These are phyloP conservation scores for Siphamia tubifer DNA, from an alignment of 2,113 vertebrate species.

Conservation along the genomic window DNA sequence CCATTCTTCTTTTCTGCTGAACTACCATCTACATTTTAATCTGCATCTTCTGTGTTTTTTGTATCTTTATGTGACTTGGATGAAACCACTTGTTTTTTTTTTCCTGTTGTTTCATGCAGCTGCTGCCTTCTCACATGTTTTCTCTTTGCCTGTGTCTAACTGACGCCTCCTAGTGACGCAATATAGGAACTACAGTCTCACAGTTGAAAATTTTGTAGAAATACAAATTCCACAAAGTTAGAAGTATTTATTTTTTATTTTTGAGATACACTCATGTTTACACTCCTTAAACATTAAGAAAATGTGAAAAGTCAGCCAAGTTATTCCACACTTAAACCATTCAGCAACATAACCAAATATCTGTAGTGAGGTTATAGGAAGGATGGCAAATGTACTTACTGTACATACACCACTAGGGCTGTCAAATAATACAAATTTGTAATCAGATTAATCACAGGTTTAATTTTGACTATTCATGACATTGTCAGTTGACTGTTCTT, in stretches of 20 bases:
- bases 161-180: constrained; percentile 38
- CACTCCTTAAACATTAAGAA: constrained; percentile 1
- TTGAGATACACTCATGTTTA: not conserved
- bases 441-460: no score
- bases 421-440: no score
- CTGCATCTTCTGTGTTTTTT: not conserved
- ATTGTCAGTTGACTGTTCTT: no score
- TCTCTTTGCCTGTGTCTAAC: not conserved
- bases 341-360: not conserved
- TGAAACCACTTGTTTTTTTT: not conserved
- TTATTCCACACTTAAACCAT: not conserved
- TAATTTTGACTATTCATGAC: no score
- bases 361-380: not conserved
- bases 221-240: no score
- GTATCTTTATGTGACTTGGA: not conserved
- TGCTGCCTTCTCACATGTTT: constrained; percentile 24
- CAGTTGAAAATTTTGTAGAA: no score
- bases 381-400: no score
- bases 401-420: no score
- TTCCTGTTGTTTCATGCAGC: constrained; percentile 42
- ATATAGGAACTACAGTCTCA: no score
- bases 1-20: not conserved
- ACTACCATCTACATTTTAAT: not conserved
- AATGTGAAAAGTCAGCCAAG: constrained; percentile 24
- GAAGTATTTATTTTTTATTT: not conserved